phyloP scores from a whole-genome alignment of 2,888 invertebrate genomes.

The Noctua comes region DNA sequence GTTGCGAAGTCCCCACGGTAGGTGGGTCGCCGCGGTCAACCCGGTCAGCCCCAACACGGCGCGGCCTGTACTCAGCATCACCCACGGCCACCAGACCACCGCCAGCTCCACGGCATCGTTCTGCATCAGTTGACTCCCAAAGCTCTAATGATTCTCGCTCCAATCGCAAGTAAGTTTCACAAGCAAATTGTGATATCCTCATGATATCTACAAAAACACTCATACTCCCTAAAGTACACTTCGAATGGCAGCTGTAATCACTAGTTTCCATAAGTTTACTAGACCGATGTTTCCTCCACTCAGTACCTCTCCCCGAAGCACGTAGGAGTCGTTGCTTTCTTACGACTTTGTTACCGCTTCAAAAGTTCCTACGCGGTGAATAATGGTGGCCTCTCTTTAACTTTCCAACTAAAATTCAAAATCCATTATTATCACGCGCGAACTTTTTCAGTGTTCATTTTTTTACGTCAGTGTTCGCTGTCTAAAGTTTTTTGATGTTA shows the following conservation, averaged over 20 bases:
- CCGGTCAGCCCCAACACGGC: constrained; percentile 93
- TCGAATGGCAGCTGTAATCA: constrained; percentile 2
- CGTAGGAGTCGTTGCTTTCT: constrained; percentile 38
- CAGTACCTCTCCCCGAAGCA: constrained; percentile 16
- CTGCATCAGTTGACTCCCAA: constrained; percentile 96
- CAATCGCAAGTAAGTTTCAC: constrained; percentile 92
- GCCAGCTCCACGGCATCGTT: constrained; percentile 92
- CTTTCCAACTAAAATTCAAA: constrained; percentile 60
- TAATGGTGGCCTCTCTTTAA: constrained; percentile 61
- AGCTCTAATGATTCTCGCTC: constrained; percentile 96
- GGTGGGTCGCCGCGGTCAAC: constrained; percentile 95
- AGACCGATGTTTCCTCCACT: constrained; percentile 29
- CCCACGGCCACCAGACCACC: constrained; percentile 96
- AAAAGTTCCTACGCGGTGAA: constrained; percentile 59
- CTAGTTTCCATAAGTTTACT: constrained; percentile 28
- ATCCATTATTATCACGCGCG: constrained; percentile 58
- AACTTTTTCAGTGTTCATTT: constrained; percentile 61
- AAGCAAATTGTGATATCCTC: neutral
- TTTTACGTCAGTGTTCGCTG: constrained; percentile 43
- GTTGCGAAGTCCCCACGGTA: constrained; percentile 74
- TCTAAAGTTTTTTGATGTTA: constrained; percentile 51
- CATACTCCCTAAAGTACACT: constrained; percentile 4
- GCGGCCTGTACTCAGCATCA: constrained; percentile 93
- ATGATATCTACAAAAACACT: neutral
- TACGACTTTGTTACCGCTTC: constrained; percentile 59